A percentile compares a stretch with the other conserved stretches of the same genome.
phyloP scores from a whole-genome alignment of 2,797 vertebrate genomes.

The Coluber constrictor region DNA sequence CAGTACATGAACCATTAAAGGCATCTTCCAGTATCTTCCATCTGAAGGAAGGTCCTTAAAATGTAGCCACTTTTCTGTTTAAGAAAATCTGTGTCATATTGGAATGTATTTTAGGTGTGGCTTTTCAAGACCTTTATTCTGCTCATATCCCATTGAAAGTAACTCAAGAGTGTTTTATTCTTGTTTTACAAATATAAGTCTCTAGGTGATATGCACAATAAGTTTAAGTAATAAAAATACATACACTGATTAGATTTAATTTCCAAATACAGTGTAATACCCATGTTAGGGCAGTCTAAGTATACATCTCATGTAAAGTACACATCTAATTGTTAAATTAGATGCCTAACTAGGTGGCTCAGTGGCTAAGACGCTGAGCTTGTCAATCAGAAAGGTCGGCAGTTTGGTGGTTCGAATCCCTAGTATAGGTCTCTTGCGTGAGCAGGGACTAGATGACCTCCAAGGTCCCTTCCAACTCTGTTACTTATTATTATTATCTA shows the following conservation, averaged over 20 bases:
- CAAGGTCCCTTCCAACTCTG: too few species aligned
- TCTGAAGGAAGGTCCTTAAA: neutral
- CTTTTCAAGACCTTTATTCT: neutral
- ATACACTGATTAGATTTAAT: neutral
- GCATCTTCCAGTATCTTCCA: neutral
- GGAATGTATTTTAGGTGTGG: neutral
- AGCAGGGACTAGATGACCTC: too few species aligned
- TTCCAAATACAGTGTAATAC: neutral
- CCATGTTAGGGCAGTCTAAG: neutral
- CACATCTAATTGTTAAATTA: neutral
- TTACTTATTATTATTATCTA: neutral
- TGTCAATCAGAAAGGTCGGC: too few species aligned
- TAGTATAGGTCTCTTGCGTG: too few species aligned
- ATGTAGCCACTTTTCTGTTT: neutral
- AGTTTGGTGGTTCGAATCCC: too few species aligned
- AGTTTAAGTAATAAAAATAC: neutral
- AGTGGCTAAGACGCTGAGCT: too few species aligned
- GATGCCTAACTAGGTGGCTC: neutral
- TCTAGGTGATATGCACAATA: neutral
- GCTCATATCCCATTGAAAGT: too few species aligned
- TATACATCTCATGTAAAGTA: neutral
- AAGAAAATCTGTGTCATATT: neutral
- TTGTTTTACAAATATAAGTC: neutral
- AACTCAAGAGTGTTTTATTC: neutral
- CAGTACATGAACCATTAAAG: neutral